Conservation (phyloP, 2,113 vertebrate species). For the Dromas ardeola region DNA sequence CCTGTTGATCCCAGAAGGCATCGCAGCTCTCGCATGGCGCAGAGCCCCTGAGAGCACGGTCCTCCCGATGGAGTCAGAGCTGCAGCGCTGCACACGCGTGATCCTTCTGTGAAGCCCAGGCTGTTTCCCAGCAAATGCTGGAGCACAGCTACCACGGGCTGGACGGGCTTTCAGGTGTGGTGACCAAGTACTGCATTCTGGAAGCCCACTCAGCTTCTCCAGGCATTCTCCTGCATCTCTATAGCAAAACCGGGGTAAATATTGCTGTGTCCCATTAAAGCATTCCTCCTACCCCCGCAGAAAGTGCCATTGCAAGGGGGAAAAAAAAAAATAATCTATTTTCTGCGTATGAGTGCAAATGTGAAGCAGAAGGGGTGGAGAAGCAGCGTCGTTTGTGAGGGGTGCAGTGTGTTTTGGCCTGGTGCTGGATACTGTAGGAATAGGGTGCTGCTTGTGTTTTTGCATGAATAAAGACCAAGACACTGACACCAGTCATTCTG, state of each 20-base stretch:
- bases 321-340: no score
- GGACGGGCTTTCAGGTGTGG: neutral
- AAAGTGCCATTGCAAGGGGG: neutral
- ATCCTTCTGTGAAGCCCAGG: neutral
- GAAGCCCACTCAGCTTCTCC: neutral
- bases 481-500: neutral
- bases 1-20: neutral
- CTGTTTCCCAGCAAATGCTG: neutral
- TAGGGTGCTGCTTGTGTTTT: neutral
- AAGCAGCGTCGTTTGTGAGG: neutral
- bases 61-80: neutral
- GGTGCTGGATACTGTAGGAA: neutral
- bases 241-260: neutral
- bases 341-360: fast-evolving
- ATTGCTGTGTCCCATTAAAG: neutral
- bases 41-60: neutral
- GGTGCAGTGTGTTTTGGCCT: neutral
- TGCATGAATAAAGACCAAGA: neutral
- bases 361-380: neutral
- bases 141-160: neutral
- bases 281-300: neutral
- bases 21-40: neutral
- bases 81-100: fast-evolving
- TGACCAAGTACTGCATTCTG: neutral
- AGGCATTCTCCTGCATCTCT: fast-evolving